Conservation (phyloP, 2,888 invertebrate species). For the Unio delphinus region DNA sequence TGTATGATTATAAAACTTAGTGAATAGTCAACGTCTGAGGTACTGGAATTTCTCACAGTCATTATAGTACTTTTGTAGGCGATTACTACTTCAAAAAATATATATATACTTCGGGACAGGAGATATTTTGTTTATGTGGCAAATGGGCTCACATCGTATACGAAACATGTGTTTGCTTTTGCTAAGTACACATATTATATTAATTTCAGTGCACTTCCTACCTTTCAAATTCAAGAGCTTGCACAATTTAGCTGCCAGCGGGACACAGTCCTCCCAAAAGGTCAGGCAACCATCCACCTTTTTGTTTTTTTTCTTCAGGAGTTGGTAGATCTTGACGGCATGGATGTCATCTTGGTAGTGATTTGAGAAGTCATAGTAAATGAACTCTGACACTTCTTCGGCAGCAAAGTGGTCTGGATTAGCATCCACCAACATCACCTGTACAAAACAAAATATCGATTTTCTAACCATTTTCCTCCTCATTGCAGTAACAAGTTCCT, state of each 20-base stretch:
- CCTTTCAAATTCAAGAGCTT: constrained; percentile 25
- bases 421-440: constrained; percentile 49
- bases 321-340: constrained; percentile 35
- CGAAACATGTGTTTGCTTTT: too few species aligned
- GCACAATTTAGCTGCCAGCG: constrained; percentile 43
- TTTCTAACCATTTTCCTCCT: too few species aligned
- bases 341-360: constrained; percentile 36
- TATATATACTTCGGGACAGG: too few species aligned
- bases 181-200: too few species aligned
- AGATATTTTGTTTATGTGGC: too few species aligned
- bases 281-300: constrained; percentile 46
- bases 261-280: constrained; percentile 56
- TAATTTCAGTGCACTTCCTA: not conserved
- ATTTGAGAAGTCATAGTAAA: constrained; percentile 42
- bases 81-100: too few species aligned
- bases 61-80: too few species aligned
- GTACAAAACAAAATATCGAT: not conserved
- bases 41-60: too few species aligned
- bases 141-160: too few species aligned
- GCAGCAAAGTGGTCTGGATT: constrained; percentile 24
- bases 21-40: too few species aligned
- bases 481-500: too few species aligned
- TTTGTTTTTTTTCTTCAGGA: constrained; percentile 17
- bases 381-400: constrained; percentile 22
- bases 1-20: too few species aligned